Percentiles rank a stretch among this genome's conserved stretches.
These are phyloP conservation scores for Malurus alboscapulatus DNA, from an alignment of 2,113 vertebrate genomes.

Conservation along the genomic window DNA sequence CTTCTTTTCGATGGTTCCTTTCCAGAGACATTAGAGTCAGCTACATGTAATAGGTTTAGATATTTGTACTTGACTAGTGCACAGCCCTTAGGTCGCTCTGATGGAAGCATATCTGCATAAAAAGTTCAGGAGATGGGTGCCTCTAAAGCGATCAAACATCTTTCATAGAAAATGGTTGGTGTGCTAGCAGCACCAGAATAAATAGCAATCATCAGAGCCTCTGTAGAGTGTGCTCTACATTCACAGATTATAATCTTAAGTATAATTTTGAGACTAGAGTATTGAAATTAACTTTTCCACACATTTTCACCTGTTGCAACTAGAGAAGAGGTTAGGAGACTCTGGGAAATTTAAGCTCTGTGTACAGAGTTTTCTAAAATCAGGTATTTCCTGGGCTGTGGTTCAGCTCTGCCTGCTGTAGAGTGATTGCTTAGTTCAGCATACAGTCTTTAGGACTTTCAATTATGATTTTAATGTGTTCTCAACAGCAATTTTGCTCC, in stretches of 20 bases:
- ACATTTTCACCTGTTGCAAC: background rate
- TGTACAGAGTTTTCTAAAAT: background rate
- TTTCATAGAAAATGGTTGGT: background rate
- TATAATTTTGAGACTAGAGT: background rate
- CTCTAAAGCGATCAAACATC: background rate
- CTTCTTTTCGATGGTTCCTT: constrained; percentile 15
- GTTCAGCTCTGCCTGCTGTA: background rate
- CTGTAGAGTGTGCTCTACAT: background rate
- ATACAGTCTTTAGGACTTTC: background rate
- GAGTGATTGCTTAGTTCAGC: background rate
- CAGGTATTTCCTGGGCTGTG: background rate
- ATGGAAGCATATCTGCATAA: background rate
- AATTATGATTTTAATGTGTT: background rate
- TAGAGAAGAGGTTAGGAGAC: background rate
- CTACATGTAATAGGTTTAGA: background rate
- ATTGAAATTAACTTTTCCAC: background rate
- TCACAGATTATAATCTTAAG: background rate
- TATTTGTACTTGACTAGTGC: background rate
- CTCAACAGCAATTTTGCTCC: background rate
- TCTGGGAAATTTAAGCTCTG: background rate
- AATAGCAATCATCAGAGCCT: background rate
- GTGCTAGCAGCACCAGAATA: background rate
- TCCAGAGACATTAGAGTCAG: constrained; percentile 29
- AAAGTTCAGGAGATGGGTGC: background rate
- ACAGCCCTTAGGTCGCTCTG: background rate